Evolutionary conservation across 2,888 invertebrate species (phyloP), one percentile per base, ranked within the genome.

Genomic region (Athalia cordata): DNA sequence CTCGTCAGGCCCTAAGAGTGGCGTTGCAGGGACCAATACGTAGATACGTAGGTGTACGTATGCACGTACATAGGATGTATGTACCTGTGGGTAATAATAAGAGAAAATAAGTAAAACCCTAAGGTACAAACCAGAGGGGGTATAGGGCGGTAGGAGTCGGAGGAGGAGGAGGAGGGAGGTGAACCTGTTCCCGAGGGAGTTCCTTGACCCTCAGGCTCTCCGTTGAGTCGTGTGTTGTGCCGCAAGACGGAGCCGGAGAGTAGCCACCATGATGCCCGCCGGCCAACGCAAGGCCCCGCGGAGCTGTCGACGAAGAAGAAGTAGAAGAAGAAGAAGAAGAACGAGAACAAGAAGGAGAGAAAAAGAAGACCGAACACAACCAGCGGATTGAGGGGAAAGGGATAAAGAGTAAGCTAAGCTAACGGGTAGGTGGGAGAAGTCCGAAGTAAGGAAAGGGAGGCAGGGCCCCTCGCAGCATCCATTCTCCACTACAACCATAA

Each of bases 121-220:
- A 85, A 86, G 87, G 87, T 87, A 87, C 85, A 82, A 83, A 83
- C 85, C 84, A 85, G 85, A 83, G 85, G 85, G 86, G 85, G 85
- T 84, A 85, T 84, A 87, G 86, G 87, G 87, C 84, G 82, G 82
- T 82, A 83, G 81, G 81, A 79, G 82, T 86, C 85, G 86, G 29
- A 29, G 29, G 29, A 29, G 87, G 83, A 83, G 81, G 81, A 79
- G 82, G 86, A 85, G 86, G 87, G 88, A 87, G 89, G 87, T 89
- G 89, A 90, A 90, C 89, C 89, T 90, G 89, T 90, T 90, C 89
- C 89, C 89, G 88, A 88, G 89, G 89, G 89, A 89, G 89, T 89
- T 89, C 89, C 89, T 90, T 89, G 89, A 90, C 89, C 89, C 89
- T 88, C 87, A 86, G 84, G 86, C 86, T 75, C 75, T 75, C 75